phyloP scores from a whole-genome alignment of 1,140 invertebrate genomes.

The Harlomillsia oculata region DNA sequence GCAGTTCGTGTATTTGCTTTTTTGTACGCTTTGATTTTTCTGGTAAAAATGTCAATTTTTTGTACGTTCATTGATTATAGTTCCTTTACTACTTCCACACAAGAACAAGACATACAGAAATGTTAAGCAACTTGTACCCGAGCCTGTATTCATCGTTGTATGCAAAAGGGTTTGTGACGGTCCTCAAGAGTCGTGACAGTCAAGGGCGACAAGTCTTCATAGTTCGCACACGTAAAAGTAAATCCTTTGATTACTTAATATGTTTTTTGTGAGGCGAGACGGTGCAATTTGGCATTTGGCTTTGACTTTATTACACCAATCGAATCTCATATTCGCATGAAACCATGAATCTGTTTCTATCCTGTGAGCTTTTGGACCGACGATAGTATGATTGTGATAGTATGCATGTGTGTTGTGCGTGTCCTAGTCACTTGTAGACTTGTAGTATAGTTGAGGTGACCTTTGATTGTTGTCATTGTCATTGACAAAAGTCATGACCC shows the following conservation, averaged over 20 bases:
- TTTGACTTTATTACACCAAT: no score
- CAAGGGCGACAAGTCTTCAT: no score
- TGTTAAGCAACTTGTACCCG: neutral
- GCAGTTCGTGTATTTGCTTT: neutral
- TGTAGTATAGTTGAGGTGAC: neutral
- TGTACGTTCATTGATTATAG: neutral
- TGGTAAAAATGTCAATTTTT: neutral
- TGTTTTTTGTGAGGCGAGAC: no score
- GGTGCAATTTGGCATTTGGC: no score
- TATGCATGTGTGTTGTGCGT: neutral
- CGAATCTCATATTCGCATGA: no score
- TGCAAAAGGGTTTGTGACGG: no score
- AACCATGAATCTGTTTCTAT: no score
- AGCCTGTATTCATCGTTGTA: no score
- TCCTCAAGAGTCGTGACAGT: no score
- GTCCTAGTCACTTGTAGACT: neutral
- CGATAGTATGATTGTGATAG: neutral
- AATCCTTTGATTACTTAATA: no score
- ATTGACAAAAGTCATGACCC: neutral
- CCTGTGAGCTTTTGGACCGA: neutral
- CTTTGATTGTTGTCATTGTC: neutral
- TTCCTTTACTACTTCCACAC: constrained; percentile 1
- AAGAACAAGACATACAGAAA: constrained; percentile 2
- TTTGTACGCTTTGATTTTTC: neutral
- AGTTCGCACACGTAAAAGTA: no score